Conservation (phyloP, 2,113 vertebrate species). For the Pongo pygmaeus region DNA sequence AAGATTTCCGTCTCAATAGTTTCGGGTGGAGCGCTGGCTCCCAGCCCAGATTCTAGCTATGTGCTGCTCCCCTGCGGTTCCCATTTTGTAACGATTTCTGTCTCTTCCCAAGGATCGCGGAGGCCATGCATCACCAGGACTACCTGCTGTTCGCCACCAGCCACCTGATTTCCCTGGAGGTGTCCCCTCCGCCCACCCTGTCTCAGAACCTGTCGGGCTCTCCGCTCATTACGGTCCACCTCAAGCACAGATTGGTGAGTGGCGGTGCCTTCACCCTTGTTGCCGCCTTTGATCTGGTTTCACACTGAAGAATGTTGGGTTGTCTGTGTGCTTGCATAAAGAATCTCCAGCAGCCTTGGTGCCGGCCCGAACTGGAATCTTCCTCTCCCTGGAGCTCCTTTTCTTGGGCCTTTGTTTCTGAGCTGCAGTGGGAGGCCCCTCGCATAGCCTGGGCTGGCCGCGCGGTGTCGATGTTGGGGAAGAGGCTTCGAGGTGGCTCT, state of each 20-base stretch:
- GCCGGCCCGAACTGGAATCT: neutral
- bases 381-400: too few species aligned
- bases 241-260: slow-evolving; percentile 92
- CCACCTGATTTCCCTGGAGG: slow-evolving; percentile 92
- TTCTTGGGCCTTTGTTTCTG: neutral
- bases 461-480: accelerated
- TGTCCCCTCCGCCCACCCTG: slow-evolving; percentile 89
- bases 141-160: slow-evolving; percentile 90
- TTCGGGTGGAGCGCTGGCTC: accelerated
- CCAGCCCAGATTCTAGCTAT: neutral
- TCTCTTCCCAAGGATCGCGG: slow-evolving; percentile 87
- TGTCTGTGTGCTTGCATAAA: accelerated
- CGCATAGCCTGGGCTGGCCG: accelerated
- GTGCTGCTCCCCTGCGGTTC: accelerated
- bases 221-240: slow-evolving; percentile 91
- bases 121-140: slow-evolving; percentile 84
- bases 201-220: slow-evolving; percentile 89
- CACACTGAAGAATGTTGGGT: accelerated
- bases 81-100: accelerated
- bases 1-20: too few species aligned
- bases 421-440: neutral
- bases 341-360: accelerated
- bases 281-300: accelerated
- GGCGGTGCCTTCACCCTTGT: accelerated
- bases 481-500: neutral